Evolutionary conservation across 2,888 invertebrate genomes (phyloP).

Genomic region (Polyommatus iphigenia): DNA sequence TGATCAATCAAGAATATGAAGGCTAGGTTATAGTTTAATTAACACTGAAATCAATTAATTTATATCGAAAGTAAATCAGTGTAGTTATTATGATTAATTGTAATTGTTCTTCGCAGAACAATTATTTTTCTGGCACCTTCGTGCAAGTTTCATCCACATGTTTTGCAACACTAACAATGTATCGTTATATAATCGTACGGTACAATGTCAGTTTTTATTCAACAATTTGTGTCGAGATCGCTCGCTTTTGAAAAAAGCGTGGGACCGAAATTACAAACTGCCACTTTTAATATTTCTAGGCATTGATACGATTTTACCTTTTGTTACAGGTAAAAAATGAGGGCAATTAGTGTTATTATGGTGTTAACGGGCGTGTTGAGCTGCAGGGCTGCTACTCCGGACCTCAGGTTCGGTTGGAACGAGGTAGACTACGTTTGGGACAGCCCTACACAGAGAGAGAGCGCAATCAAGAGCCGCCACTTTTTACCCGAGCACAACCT

Average conservation of each 20-base stretch:
- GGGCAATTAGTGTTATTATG: conserved; percentile 52
- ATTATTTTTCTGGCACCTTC: conserved; percentile 7
- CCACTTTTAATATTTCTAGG: not conserved
- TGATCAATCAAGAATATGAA: too few species aligned
- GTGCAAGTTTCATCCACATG: conserved; percentile 10
- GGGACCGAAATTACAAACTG: conserved; percentile 26
- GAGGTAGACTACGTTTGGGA: conserved; percentile 85
- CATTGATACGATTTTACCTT: conserved; percentile 30
- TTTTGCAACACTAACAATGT: conserved; percentile 26
- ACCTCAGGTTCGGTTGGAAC: conserved; percentile 86
- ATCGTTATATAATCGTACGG: conserved; percentile 13
- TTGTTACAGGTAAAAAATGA: conserved; percentile 46
- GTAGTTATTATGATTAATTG: too few species aligned
- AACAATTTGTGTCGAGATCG: conserved; percentile 27
- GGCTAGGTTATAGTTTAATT: too few species aligned
- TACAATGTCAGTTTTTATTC: conserved; percentile 33
- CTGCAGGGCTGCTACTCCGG: conserved; percentile 73
- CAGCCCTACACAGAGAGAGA: conserved; percentile 77
- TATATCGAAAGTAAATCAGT: too few species aligned
- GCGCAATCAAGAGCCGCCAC: conserved; percentile 80
- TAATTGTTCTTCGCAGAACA: conserved; percentile 12
- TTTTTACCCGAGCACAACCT: conserved; percentile 84
- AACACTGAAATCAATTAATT: too few species aligned
- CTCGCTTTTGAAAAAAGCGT: conserved; percentile 28
- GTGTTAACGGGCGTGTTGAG: conserved; percentile 54